Evolutionary conservation across 2,113 vertebrate species (phyloP).

Genomic region (Pelusios castaneus): DNA sequence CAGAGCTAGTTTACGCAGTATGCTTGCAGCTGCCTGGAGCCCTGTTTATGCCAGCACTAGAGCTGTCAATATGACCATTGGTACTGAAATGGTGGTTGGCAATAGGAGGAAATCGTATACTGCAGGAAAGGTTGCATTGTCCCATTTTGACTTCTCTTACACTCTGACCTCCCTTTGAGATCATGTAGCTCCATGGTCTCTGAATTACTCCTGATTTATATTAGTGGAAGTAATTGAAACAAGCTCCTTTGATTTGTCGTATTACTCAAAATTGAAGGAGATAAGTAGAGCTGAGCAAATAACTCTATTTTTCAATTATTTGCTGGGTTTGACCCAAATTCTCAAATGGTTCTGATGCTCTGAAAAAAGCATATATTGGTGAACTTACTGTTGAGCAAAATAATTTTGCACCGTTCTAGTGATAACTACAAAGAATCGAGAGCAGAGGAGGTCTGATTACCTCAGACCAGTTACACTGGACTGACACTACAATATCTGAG

Average conservation of each 20-base stretch:
- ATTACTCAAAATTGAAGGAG: background rate
- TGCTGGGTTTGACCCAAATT: background rate
- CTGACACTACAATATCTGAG: background rate
- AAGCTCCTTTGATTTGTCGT: background rate
- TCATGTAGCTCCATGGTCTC: background rate
- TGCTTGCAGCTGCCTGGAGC: background rate
- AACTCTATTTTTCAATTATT: background rate
- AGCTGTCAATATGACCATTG: background rate
- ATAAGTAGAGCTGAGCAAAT: background rate
- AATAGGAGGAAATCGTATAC: background rate
- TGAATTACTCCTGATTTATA: rapidly evolving
- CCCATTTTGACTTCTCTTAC: background rate
- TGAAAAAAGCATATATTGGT: background rate
- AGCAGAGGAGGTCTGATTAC: background rate
- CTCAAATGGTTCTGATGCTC: background rate
- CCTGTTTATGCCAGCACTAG: background rate
- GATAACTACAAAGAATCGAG: background rate
- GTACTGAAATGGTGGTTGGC: background rate
- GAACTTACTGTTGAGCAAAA: background rate
- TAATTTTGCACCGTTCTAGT: background rate
- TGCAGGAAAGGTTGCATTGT: background rate
- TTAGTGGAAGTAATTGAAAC: background rate
- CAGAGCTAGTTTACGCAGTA: background rate
- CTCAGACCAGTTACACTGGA: background rate
- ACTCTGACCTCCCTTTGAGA: background rate